A percentile compares a stretch with the other conserved stretches of the same genome.
Evolutionary conservation across 2,797 vertebrate species (phyloP).

Genomic region (Spinus olivaceus): DNA sequence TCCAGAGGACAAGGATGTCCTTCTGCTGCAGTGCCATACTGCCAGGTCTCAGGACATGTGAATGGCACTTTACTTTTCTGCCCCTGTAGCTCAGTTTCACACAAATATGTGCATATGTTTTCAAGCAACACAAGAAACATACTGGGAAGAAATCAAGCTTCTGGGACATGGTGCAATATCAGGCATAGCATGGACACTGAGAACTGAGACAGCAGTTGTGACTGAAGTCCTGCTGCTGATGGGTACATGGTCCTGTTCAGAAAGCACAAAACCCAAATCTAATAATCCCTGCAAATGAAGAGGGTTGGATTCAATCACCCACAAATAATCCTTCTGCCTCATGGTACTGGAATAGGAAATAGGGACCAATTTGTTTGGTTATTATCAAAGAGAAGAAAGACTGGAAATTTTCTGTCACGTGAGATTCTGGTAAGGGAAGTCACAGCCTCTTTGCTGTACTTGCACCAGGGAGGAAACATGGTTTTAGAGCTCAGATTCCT

Average conservation of each 20-base stretch:
- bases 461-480: background rate
- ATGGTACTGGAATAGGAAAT: background rate
- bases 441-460: background rate
- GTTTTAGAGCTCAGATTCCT: background rate
- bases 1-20: background rate
- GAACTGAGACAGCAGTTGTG: background rate
- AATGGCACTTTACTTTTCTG: background rate
- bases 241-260: background rate
- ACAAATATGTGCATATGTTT: background rate
- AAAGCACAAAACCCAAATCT: background rate
- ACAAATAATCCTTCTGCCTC: background rate
- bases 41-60: background rate
- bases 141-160: background rate
- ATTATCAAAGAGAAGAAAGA: background rate
- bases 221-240: background rate
- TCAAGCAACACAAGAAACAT: background rate
- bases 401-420: background rate
- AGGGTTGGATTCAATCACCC: background rate
- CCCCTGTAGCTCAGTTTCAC: background rate
- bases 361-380: rapidly evolving
- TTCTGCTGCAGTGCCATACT: background rate
- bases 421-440: background rate
- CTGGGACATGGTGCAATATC: background rate
- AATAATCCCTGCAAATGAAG: background rate
- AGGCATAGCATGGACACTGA: background rate